Base-by-base conservation (phyloP, 1,140 invertebrate species). In the Atta texana region DNA sequence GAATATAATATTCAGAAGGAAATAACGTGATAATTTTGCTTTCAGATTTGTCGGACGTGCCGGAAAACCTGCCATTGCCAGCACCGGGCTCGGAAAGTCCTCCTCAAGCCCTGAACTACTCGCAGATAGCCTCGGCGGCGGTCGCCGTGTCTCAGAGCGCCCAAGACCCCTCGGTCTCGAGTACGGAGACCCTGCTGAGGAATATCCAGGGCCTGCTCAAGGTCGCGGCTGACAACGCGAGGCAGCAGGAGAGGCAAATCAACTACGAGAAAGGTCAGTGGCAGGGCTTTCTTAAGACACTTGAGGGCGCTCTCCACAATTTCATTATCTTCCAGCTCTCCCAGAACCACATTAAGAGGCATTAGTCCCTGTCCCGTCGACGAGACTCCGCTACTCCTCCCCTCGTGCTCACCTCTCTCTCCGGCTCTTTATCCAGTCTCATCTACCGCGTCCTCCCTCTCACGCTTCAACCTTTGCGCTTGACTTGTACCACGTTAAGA, bases 141-240 rank as follows among this genome's bases (percentile, higher is more conserved):
- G 94, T 93, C 86, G 94, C 93, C 89, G 94, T 92, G 91, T 94
- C 93, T 57, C 95, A 92, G 92, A 95, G 89, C 64, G 94, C 92
- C 57, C 95, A 95, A 91, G 96, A 97, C 90, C 95, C 96, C 61
- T 95, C 95, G 92, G 96, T 97, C 89, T 97, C 97, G 86, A 98
- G 98, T 90, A 98, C 98, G 24, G 98, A 99, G 95, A 98, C 98
- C 59, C 96, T 99, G 64, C 96, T 99, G 69, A 96, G 98, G 89
- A 99, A 99, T 95, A 99, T 99, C 92, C 98, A 99, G 95, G 98
- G 98, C 28, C 96, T 99, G 85, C 97, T 99, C 63, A 99, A 99
- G 95, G 98, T 99, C 64, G 98, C 98, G 12, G 98, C 98, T 10
- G 98, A 99, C 95, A 99, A 99, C 96, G 98, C 98, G 51, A 96